phyloP scores from a whole-genome alignment of 2,797 vertebrate species.

The Lophius americanus region DNA sequence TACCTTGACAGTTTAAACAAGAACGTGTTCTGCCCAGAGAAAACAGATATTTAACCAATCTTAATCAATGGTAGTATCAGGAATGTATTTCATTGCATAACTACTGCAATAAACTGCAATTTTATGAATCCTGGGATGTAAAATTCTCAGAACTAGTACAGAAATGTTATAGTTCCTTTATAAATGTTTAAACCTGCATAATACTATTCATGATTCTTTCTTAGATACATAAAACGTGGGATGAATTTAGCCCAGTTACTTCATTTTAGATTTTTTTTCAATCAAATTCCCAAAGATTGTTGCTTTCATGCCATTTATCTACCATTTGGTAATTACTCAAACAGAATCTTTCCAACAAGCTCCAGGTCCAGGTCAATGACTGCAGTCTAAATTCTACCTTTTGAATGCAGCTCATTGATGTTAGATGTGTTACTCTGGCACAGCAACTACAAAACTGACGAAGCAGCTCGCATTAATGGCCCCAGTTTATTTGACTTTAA shows the following conservation, averaged over 20 bases:
- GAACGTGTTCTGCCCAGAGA: constrained; percentile 1
- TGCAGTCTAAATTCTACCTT: neutral
- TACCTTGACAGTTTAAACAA: constrained; percentile 59
- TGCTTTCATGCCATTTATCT: neutral
- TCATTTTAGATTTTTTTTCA: neutral
- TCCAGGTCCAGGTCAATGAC: neutral
- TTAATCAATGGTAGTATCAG: neutral
- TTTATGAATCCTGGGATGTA: too few relatives aligned
- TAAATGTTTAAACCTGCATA: neutral
- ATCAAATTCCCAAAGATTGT: neutral
- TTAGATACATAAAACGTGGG: neutral
- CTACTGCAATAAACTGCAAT: too few relatives aligned
- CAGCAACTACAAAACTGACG: neutral
- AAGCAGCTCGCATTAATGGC: neutral
- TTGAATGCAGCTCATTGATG: neutral
- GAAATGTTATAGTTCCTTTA: neutral
- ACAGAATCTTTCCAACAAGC: neutral
- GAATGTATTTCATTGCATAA: too few relatives aligned
- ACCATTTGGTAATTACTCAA: neutral
- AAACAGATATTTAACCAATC: neutral
- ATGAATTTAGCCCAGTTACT: neutral
- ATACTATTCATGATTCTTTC: neutral
- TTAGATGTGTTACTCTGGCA: neutral
- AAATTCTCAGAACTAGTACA: neutral
- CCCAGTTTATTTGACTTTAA: neutral